Evolutionary conservation across 2,888 invertebrate genomes (phyloP).

Genomic region (Pinctada fucata): DNA sequence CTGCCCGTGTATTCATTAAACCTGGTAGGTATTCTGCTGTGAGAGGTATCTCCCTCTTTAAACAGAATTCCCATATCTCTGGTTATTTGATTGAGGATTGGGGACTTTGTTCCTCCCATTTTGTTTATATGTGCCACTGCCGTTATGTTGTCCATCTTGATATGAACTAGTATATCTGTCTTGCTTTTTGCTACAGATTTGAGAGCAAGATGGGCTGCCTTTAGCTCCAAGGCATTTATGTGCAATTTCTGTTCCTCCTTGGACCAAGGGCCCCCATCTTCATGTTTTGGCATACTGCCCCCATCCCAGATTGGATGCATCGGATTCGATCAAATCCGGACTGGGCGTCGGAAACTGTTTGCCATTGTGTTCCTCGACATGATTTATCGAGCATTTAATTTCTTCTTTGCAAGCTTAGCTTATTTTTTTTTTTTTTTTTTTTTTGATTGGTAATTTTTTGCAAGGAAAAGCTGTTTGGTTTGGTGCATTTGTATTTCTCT

Average conservation of each 20-base stretch:
- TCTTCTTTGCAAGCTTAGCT: not conserved
- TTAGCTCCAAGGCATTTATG: slow-evolving; percentile 5
- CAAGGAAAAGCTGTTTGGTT: too few relatives aligned
- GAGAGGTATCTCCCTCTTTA: slow-evolving; percentile 18
- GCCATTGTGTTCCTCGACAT: slow-evolving; percentile 11
- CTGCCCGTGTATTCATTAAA: not conserved
- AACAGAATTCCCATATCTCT: not conserved
- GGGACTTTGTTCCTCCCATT: too few relatives aligned
- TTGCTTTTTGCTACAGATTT: not conserved
- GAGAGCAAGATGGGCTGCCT: slow-evolving; percentile 16
- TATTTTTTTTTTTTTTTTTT: too few relatives aligned
- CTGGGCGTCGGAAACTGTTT: not conserved
- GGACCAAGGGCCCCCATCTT: slow-evolving; percentile 11
- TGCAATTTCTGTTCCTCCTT: slow-evolving; percentile 7
- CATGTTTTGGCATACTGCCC: not conserved
- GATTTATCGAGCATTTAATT: slow-evolving; percentile 9
- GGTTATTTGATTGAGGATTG: too few relatives aligned
- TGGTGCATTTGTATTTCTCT: too few relatives aligned
- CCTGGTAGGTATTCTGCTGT: slow-evolving; percentile 23
- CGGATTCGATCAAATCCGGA: not conserved
- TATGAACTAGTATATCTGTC: too few relatives aligned
- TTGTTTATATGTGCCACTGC: too few relatives aligned
- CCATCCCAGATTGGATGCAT: slow-evolving; percentile 8
- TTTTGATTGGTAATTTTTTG: too few relatives aligned
- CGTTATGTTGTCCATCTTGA: too few relatives aligned